Conservation (phyloP, 2,797 vertebrate genomes). For the Sus cebifrons region DNA sequence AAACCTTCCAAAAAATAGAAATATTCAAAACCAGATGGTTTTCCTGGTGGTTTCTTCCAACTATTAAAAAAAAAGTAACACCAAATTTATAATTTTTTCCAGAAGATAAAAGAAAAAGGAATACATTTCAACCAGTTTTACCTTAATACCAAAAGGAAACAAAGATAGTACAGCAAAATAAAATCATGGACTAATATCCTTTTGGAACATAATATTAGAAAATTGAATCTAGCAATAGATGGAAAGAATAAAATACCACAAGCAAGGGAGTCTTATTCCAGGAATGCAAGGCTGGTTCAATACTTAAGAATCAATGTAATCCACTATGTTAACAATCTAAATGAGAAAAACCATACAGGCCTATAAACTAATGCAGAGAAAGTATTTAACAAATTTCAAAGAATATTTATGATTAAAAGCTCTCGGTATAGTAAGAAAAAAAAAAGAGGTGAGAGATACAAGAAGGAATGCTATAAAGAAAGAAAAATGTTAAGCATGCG, state of each 20-base stretch:
- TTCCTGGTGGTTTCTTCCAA: conserved; percentile 9
- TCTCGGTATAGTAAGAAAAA: neutral
- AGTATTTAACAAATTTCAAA: neutral
- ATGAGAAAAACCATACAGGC: neutral
- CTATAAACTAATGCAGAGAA: neutral
- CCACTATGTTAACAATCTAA: neutral
- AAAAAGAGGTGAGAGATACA: neutral
- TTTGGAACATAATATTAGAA: neutral
- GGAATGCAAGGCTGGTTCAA: neutral
- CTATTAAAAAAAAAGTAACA: neutral
- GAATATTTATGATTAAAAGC: neutral
- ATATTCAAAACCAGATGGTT: neutral
- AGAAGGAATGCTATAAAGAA: neutral
- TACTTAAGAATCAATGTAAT: neutral
- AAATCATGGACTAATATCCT: neutral
- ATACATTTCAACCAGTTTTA: neutral
- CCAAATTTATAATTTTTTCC: neutral
- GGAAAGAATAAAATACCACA: neutral
- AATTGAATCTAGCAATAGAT: neutral
- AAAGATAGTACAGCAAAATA: neutral
- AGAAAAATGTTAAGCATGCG: neutral
- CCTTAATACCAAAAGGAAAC: neutral
- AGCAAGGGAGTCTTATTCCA: neutral
- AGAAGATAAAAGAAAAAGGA: neutral
- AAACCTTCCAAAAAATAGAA: neutral